These are phyloP conservation scores for Polia nebulosa DNA, from an alignment of 2,888 invertebrate genomes.

Conservation along the genomic window DNA sequence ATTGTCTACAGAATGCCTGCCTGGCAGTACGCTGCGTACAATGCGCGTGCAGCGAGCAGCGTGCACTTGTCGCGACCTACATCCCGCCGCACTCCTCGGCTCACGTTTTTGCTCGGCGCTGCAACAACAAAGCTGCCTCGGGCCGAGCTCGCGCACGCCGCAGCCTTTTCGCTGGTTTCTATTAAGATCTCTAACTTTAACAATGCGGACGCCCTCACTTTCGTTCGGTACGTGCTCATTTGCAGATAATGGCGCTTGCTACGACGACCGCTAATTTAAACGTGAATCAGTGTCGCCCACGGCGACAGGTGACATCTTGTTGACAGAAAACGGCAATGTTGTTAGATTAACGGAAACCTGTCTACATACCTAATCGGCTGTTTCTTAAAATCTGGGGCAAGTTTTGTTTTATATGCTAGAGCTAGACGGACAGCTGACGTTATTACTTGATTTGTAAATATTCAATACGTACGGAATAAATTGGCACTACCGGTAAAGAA, in stretches of 20 bases:
- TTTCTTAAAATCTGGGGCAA: conserved; percentile 36
- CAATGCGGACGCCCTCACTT: conserved; percentile 88
- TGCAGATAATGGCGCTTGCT: conserved; percentile 72
- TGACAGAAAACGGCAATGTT: conserved; percentile 42
- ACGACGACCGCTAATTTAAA: conserved; percentile 70
- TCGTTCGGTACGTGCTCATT: conserved; percentile 82
- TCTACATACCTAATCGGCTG: conserved; percentile 8
- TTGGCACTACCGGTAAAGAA: conserved; percentile 68
- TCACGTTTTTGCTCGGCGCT: conserved; percentile 84
- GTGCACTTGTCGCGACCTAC: conserved; percentile 88
- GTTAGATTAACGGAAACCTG: conserved; percentile 30
- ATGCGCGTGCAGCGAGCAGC: conserved; percentile 69
- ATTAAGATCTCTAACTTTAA: conserved; percentile 84
- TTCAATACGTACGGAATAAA: conserved; percentile 52
- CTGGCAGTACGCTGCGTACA: conserved; percentile 48
- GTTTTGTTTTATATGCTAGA: not conserved
- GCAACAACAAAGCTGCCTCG: conserved; percentile 74
- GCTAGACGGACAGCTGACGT: not conserved
- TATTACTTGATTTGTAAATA: conserved; percentile 38
- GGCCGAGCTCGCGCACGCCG: conserved; percentile 70
- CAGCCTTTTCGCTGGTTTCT: conserved; percentile 85
- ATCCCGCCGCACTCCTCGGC: conserved; percentile 68
- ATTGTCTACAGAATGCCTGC: conserved; percentile 20
- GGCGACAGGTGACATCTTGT: conserved; percentile 57
- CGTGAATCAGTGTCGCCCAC: conserved; percentile 63